Base-by-base conservation (phyloP, 2,888 invertebrate species). In the Pegoplata infirma region DNA sequence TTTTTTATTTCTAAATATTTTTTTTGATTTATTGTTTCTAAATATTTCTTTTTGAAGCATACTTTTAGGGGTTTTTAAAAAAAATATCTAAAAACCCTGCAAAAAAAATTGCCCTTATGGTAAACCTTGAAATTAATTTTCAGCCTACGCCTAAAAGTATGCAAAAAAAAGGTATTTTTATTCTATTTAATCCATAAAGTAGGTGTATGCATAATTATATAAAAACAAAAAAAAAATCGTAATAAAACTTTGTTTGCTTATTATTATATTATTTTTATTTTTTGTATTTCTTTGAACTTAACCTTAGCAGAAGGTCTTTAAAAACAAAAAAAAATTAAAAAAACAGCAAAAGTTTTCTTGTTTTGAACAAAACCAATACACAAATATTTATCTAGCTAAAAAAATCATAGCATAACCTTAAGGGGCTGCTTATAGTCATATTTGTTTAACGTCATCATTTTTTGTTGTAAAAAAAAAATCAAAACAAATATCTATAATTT, bases 141-240 rank as follows among this genome's bases (percentile, higher is more conserved):
- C 51, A n/a, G 12, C 5, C 1, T 40, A 40, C 36, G 21, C 51
- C 51, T 51, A 21, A 51, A 51, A 25, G 12, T 51, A 51, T 19
- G 25, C 51, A 51, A n/a, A 14, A 14, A 25, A 12, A 40, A 40
- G 36, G n/a, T 25, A 23, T 28, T 63, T 23, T 7, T 19, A 36
- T 25, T 49, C n/a, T n/a, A 49, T 46, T 56, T 56, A 4, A 56
- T 56, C 40, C 19, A 59, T 36, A 25, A 46, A 46, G 59, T 46
- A 25, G 23, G 59, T 25, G 59, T 19, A 61, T 25, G 59, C n/a
- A 61, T 46, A 44, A 19, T 58, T 58, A 17, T n/a, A 40, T n/a
- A 40, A 40, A 32, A 40, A 32, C 32, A 32, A 32, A 32, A 12
- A 40, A 25, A 40, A 36, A 40, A n/a, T 40, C n/a, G 3, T 40